Conservation (phyloP, 2,113 vertebrate species). For the Gopherus flavomarginatus region DNA sequence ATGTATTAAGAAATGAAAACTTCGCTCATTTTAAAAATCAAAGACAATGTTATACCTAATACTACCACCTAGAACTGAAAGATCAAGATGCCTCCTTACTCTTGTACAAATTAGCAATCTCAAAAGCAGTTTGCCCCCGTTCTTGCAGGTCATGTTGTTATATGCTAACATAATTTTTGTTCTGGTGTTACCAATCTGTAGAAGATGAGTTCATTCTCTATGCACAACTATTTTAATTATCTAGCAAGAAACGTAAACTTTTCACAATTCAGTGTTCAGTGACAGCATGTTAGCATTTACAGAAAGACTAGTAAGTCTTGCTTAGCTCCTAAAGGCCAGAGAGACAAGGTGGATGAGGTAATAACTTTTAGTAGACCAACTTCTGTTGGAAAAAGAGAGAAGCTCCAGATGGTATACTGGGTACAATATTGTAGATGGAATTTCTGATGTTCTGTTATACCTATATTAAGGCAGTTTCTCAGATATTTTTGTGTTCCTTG, state of each 20-base stretch:
- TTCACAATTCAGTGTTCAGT: neutral
- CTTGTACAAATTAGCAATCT: neutral
- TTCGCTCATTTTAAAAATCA: neutral
- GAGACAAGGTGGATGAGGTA: neutral
- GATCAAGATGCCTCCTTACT: neutral
- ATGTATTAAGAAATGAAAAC: neutral
- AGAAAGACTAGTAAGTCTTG: neutral
- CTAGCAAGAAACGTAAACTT: neutral
- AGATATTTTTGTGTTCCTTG: neutral
- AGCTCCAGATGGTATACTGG: neutral
- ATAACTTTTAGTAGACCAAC: neutral
- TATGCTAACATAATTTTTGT: neutral
- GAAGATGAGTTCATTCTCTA: neutral
- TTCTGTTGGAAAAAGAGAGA: neutral
- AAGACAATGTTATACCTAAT: neutral
- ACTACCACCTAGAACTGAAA: neutral
- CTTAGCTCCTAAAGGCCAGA: neutral
- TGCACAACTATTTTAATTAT: neutral
- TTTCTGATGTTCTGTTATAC: neutral
- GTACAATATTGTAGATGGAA: neutral
- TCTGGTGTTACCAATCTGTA: neutral
- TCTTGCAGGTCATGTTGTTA: neutral
- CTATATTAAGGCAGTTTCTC: neutral
- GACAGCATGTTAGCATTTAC: neutral
- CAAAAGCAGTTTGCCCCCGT: neutral